Evolutionary conservation across 2,888 invertebrate species (phyloP), one percentile per base, ranked within the genome.

Genomic region (Euplagia quadripunctaria): DNA sequence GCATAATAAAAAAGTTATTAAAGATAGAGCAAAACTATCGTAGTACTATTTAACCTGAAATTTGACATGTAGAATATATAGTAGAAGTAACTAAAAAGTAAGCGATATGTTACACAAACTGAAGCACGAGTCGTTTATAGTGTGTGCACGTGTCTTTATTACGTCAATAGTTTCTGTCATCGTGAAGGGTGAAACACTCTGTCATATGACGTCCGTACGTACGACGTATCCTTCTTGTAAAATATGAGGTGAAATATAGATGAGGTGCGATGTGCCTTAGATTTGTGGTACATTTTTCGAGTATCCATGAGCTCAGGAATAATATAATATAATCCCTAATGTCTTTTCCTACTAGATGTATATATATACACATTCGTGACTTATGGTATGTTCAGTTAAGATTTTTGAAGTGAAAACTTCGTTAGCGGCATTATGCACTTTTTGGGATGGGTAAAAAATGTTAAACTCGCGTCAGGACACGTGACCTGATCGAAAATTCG

Each of bases 221-320:
- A 70, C 68, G 71, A 79, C 68, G 68, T 76, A 71, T 82, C 79
- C 84, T 31, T 65, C 65, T 70, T 61, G 67, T 80, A 42, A 67
- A 72, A 64, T 66, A 52, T 73, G 65, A 58, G 69, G 71, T 68
- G 75, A 75, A 65, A 70, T 82, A 82, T 74, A 71, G 72, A 82
- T 72, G 76, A 75, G 66, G 61, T 51, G 66, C 70, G 64, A 84
- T 82, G 79, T 77, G 68, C 73, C 75, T 73, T 64, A 75, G 55
- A 64, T 49, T 73, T 70, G 68, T 76, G 72, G 82, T 68, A 79
- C 76, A 71, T 68, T 74, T 68, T 74, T 72, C 71, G 68, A 68
- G 43, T 65, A 71, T 68, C 74, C 55, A 49, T 43, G 55, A 71
- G 74, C 51, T 64, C 58, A 17, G 63, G 51, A 20, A 72, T 64